Evolutionary conservation across 2,797 vertebrate species (phyloP).

Genomic region (Pipistrellus nathusii): DNA sequence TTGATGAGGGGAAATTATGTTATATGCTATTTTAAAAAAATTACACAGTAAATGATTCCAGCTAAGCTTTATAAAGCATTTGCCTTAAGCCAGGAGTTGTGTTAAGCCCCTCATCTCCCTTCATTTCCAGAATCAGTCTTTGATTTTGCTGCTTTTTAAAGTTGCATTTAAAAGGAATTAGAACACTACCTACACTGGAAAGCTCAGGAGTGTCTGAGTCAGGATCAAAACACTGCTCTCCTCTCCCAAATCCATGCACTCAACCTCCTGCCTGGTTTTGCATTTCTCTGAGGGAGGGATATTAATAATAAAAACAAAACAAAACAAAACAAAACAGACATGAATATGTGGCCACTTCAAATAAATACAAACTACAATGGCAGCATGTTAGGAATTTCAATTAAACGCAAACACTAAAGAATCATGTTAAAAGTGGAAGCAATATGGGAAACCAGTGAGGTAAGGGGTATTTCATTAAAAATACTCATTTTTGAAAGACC

Average conservation of each 20-base stretch:
- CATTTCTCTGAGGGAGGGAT: neutral
- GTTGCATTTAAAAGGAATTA: neutral
- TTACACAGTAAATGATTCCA: neutral
- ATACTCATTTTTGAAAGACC: neutral
- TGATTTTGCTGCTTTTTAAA: constrained; percentile 12
- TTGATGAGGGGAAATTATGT: neutral
- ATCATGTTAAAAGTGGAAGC: neutral
- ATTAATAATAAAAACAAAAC: neutral
- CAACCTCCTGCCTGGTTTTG: neutral
- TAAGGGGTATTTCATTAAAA: neutral
- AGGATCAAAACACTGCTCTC: neutral
- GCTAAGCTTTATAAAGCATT: constrained; percentile 11
- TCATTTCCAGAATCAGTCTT: neutral
- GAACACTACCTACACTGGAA: neutral
- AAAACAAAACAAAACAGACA: neutral
- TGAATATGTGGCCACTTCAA: neutral
- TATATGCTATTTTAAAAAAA: neutral
- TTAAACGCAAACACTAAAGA: neutral
- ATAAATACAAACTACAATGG: neutral
- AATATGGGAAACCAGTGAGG: neutral
- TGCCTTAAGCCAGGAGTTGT: neutral
- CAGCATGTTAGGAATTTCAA: neutral
- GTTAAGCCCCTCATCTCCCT: neutral
- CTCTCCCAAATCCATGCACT: neutral
- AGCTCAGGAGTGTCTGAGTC: neutral